Percentiles rank a stretch among this genome's conserved stretches.
phyloP scores from a whole-genome alignment of 2,888 invertebrate species.

The Tuberolachnus salignus region DNA sequence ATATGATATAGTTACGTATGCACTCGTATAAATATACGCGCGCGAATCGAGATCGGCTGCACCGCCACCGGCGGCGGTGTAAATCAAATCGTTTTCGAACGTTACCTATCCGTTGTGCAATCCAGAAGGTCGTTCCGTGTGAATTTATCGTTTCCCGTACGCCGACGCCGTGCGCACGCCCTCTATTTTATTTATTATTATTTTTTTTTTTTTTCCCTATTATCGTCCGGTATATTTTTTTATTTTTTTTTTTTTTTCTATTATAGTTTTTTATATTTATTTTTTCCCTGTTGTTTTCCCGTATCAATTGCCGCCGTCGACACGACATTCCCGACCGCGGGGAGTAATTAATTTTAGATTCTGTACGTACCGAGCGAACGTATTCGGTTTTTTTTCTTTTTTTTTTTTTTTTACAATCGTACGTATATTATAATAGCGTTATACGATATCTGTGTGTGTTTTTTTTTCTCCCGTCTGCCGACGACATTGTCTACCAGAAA shows the following conservation, averaged over 20 bases:
- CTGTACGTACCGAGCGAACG: too few species aligned
- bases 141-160: constrained; percentile 1
- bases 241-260: not conserved
- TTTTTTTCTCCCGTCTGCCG: too few species aligned
- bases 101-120: not conserved
- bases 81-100: not conserved
- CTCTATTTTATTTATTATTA: not conserved
- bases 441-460: too few species aligned
- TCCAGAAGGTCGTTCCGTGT: not conserved
- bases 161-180: too few species aligned
- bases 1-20: not conserved
- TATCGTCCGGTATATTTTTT: too few species aligned
- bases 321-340: too few species aligned
- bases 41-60: not conserved
- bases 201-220: not conserved
- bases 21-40: not conserved
- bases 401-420: too few species aligned
- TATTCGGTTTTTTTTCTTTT: not conserved
- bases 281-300: too few species aligned
- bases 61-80: too few species aligned
- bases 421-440: too few species aligned
- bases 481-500: too few species aligned
- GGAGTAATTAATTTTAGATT: not conserved
- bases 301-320: too few species aligned
- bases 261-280: not conserved